These are phyloP conservation scores for Drosophila pseudoobscura DNA, from an alignment of 1,140 invertebrate genomes.

Conservation along the genomic window DNA sequence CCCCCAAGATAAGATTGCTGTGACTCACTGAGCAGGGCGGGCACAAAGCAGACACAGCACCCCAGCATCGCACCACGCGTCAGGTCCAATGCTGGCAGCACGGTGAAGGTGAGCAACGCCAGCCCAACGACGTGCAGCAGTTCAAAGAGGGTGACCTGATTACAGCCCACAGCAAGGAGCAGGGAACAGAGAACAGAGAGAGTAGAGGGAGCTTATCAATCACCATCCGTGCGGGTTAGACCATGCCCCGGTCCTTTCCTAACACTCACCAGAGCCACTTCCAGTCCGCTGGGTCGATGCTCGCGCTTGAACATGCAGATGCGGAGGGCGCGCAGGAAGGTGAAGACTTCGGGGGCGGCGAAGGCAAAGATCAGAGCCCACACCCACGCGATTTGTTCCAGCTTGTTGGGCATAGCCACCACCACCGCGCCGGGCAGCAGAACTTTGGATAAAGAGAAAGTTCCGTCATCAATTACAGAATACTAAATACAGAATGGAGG, in stretches of 20 bases:
- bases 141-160: slow-evolving; percentile 88
- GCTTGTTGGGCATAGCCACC: slow-evolving; percentile 82
- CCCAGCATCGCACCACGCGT: slow-evolving; percentile 96
- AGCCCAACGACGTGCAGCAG: slow-evolving; percentile 93
- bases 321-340: slow-evolving; percentile 91
- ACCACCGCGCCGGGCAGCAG: slow-evolving; percentile 43
- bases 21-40: slow-evolving; percentile 86
- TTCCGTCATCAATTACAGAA: slow-evolving; percentile 9
- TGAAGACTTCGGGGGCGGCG: slow-evolving; percentile 93
- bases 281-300: slow-evolving; percentile 61
- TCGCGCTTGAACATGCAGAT: slow-evolving; percentile 93
- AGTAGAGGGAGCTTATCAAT: slow-evolving; percentile 83
- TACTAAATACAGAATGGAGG: background rate
- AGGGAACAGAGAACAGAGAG: slow-evolving; percentile 47
- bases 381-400: slow-evolving; percentile 94
- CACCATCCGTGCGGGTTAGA: slow-evolving; percentile 26
- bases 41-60: slow-evolving; percentile 96
- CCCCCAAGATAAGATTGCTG: slow-evolving; percentile 52
- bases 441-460: slow-evolving; percentile 20
- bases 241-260: background rate
- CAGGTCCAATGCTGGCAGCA: slow-evolving; percentile 94
- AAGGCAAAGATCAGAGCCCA: slow-evolving; percentile 95
- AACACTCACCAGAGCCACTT: slow-evolving; percentile 85
- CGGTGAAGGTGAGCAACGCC: slow-evolving; percentile 92
- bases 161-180: slow-evolving; percentile 15